Evolutionary conservation across 1,140 invertebrate species (phyloP).

Genomic region (Triops cancriformis): DNA sequence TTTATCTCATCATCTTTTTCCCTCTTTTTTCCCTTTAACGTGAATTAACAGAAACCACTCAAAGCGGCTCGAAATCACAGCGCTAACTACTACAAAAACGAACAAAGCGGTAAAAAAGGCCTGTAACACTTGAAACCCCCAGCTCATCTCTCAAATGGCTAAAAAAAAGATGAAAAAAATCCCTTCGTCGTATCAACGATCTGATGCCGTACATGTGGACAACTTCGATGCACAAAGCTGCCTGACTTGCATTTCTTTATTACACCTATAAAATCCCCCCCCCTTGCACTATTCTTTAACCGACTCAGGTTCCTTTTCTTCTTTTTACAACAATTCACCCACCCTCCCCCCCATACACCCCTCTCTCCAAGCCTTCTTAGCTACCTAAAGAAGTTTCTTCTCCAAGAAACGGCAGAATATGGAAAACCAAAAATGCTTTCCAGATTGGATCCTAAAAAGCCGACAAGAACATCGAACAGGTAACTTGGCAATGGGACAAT

Average conservation of each 20-base stretch:
- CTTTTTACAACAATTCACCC: too few relatives aligned
- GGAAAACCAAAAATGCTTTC: neutral
- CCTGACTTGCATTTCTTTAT: constrained; percentile 11
- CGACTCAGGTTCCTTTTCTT: neutral
- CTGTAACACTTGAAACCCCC: too few relatives aligned
- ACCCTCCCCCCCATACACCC: neutral
- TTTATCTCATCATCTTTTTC: too few relatives aligned
- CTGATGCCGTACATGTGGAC: neutral
- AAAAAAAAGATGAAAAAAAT: too few relatives aligned
- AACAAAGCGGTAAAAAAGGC: too few relatives aligned
- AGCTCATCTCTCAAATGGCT: too few relatives aligned
- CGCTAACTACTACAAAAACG: too few relatives aligned
- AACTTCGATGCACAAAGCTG: neutral
- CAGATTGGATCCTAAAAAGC: neutral
- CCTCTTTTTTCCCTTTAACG: too few relatives aligned
- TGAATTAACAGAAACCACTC: too few relatives aligned
- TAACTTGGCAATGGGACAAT: constrained; percentile 9
- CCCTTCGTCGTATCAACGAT: neutral
- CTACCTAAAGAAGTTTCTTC: too few relatives aligned
- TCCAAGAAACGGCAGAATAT: neutral
- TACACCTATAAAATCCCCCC: neutral
- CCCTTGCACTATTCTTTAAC: neutral
- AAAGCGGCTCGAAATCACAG: too few relatives aligned
- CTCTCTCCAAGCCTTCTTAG: neutral
- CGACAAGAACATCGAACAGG: neutral